phyloP scores from a whole-genome alignment of 1,140 invertebrate genomes.

The Aphelenchoides fujianensis region DNA sequence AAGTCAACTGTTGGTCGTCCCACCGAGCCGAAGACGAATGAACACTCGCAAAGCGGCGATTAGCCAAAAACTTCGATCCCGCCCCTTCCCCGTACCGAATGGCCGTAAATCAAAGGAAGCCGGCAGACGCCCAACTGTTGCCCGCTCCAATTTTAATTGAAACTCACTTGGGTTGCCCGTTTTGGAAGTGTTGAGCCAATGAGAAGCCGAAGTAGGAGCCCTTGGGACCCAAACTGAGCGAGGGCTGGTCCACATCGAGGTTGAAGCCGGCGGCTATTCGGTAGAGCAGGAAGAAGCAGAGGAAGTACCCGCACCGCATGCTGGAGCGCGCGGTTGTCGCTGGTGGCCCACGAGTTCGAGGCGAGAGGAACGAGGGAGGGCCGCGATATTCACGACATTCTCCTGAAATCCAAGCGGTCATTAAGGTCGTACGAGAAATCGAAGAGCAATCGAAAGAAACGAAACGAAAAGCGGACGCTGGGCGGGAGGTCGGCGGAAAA shows the following conservation, averaged over 20 bases:
- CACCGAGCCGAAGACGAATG: no score
- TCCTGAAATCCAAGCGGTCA: not conserved
- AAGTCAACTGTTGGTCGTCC: no score
- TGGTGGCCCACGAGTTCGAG: no score
- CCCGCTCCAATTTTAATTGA: conserved; percentile 21
- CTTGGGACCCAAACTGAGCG: conserved; percentile 72
- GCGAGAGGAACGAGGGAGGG: no score
- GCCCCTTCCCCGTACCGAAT: no score
- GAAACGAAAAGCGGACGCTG: not conserved
- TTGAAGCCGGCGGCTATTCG: conserved; percentile 68
- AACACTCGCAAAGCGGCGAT: no score
- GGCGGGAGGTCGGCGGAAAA: not conserved
- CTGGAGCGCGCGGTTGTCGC: no score
- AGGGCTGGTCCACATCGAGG: conserved; percentile 77
- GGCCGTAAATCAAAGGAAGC: conserved; percentile 31
- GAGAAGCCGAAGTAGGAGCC: conserved; percentile 84
- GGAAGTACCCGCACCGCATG: not conserved
- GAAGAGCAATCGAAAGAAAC: not conserved
- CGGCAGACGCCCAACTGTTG: conserved; percentile 8
- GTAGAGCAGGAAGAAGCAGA: not conserved
- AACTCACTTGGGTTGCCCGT: conserved; percentile 47
- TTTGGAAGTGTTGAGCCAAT: conserved; percentile 73
- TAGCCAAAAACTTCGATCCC: no score
- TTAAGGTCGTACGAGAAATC: no score
- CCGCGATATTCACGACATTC: not conserved